Base-by-base conservation (phyloP, 2,797 vertebrate genomes). In the Micromesistius poutassou region DNA sequence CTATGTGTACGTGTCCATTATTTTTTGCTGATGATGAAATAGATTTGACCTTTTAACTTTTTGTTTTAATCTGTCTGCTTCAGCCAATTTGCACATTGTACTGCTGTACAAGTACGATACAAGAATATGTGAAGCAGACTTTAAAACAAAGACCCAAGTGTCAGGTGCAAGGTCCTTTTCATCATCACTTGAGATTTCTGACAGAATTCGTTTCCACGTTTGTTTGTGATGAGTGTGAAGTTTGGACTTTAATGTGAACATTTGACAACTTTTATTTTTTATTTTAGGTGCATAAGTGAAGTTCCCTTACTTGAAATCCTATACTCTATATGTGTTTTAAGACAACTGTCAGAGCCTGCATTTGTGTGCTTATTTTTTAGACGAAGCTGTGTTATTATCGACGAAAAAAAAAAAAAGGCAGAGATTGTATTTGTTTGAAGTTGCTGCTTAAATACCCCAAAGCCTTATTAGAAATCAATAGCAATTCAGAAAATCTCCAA, bases 361-460 rank as follows among this genome's bases (percentile, higher is more conserved):
- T 87, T 82, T 85, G 75, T 88, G 76, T 89, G 83, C 79, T 90
- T 87, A 73, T 86, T 86, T 74, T 88, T 83, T 62, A 78, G 78
- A 86, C 33, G 77, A 87, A 76, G 81, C 74, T 86, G 73, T 87
- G 75, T 83, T 88, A 66, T 88, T 87, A 76, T 84, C 84, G 84
- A 87, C 84, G 76, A 80, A 84, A 82, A 81, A 86, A 81, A 86
- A 80, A 72, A 86, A 91, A 90, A 91, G 88, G 88, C 89, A 90
- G 91, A 92, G 93, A 94, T 93, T 94, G 93, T 94, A 93, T 91
- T 87, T 91, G 91, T 89, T 91, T 91, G 90, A 93, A 91, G 91
- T 89, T 93, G 94, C 94, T 95, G 93, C 94, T 95, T 85, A 88
- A 92, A 94, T 86, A 93, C 94, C 94, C 92, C 88, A 81, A 95